Conservation (phyloP, 2,888 invertebrate species). For the Drosophila crucigera region DNA sequence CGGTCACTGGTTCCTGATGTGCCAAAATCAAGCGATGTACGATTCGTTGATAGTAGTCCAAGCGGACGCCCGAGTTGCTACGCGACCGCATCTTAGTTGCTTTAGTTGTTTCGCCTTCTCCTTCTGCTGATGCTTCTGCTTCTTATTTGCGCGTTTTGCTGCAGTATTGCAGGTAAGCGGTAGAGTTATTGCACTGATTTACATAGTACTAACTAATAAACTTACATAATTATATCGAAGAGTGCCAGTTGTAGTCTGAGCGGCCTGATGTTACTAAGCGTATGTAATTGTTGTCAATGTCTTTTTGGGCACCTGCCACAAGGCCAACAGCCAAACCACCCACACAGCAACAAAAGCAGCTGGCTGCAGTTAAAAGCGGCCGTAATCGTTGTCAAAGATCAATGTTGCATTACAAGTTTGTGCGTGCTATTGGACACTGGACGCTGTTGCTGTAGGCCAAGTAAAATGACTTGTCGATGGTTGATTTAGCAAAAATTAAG, state of each 20-base stretch:
- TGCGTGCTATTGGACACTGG: slow-evolving; percentile 2
- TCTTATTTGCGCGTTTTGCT: slow-evolving; percentile 8
- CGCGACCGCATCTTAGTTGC: slow-evolving; percentile 90
- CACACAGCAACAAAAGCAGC: slow-evolving; percentile 44
- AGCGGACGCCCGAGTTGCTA: slow-evolving; percentile 95
- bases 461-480: slow-evolving; percentile 33
- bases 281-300: slow-evolving; percentile 57
- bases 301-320: slow-evolving; percentile 26
- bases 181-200: slow-evolving; percentile 5
- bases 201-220: slow-evolving; percentile 9
- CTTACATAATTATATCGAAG: slow-evolving; percentile 51
- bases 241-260: slow-evolving; percentile 29
- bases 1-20: slow-evolving; percentile 98
- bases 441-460: slow-evolving; percentile 9
- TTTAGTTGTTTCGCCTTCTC: neutral
- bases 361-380: slow-evolving; percentile 51
- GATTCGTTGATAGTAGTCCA: slow-evolving; percentile 98
- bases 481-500: slow-evolving; percentile 51
- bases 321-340: slow-evolving; percentile 25
- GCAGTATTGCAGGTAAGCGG: slow-evolving; percentile 1
- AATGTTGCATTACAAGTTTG: slow-evolving; percentile 43
- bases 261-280: slow-evolving; percentile 26
- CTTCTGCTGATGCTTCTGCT: neutral
- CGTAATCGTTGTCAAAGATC: slow-evolving; percentile 30
- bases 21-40: slow-evolving; percentile 97